Percentiles rank a stretch among this genome's conserved stretches.
Evolutionary conservation across 92 coral and sea anemone genomes (phyloP).

Genomic region (Blastomussa wellsi): DNA sequence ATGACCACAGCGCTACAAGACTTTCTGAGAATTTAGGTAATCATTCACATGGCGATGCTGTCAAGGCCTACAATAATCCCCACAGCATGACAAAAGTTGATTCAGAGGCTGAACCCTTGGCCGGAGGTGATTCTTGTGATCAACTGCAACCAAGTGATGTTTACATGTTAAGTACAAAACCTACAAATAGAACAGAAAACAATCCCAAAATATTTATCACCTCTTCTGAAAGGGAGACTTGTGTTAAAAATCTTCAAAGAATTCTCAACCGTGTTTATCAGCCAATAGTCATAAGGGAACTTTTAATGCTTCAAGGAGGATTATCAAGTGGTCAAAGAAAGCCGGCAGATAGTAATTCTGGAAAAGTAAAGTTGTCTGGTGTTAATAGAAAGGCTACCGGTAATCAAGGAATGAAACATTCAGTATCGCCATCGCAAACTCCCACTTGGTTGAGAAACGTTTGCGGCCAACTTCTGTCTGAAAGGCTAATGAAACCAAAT

Average conservation of each 20-base stretch:
- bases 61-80: not conserved
- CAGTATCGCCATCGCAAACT: slow-evolving; percentile 3
- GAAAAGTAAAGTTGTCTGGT: not conserved
- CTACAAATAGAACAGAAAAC: not conserved
- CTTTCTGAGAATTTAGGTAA: not conserved
- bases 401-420: slow-evolving; percentile 3
- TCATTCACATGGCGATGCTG: not conserved
- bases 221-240: slow-evolving; percentile 61
- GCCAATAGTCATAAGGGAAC: slow-evolving; percentile 83
- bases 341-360: not conserved
- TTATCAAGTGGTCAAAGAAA: not conserved
- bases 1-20: not conserved
- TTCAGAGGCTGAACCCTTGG: not conserved
- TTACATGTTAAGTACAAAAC: not conserved
- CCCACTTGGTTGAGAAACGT: slow-evolving; percentile 73
- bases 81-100: not conserved
- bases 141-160: not conserved
- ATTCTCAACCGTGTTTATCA: slow-evolving; percentile 78
- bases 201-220: slow-evolving; percentile 29
- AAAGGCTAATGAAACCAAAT: slow-evolving; percentile 75
- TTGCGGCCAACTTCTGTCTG: slow-evolving; percentile 88
- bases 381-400: not conserved
- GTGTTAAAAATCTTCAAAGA: slow-evolving; percentile 54
- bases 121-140: not conserved
- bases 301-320: slow-evolving; percentile 76